These are phyloP conservation scores for Mormoops blainvillei DNA, from an alignment of 2,113 vertebrate genomes.

Conservation along the genomic window DNA sequence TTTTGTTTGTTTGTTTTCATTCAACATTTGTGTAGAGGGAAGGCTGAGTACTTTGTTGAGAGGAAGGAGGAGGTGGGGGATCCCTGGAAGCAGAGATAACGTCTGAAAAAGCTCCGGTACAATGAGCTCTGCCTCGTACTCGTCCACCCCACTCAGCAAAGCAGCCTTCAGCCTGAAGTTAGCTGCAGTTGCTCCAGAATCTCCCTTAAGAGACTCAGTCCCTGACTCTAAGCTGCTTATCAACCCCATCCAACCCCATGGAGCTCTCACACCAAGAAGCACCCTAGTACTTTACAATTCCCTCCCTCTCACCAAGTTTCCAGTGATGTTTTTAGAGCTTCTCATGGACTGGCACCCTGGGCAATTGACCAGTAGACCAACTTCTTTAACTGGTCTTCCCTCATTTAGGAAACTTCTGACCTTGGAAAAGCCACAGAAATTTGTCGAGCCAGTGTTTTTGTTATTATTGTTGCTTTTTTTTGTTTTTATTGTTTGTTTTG, in stretches of 20 bases:
- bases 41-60: neutral
- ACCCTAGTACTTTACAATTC: neutral
- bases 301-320: neutral
- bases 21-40: neutral
- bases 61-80: neutral
- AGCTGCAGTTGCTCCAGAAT: neutral
- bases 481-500: neutral
- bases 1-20: neutral
- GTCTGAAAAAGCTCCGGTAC: neutral
- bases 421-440: neutral
- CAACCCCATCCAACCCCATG: neutral
- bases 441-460: neutral
- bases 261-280: neutral
- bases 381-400: neutral
- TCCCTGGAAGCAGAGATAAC: neutral
- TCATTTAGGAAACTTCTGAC: neutral
- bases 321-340: neutral
- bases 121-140: neutral
- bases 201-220: neutral
- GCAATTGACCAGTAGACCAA: neutral
- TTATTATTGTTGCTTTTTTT: neutral
- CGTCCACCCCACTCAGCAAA: neutral
- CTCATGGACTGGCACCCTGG: neutral
- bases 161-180: neutral
- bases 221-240: neutral